Evolutionary conservation across 2,797 vertebrate genomes (phyloP), one percentile per base, ranked within the genome.

Genomic region (Botia kubotai): DNA sequence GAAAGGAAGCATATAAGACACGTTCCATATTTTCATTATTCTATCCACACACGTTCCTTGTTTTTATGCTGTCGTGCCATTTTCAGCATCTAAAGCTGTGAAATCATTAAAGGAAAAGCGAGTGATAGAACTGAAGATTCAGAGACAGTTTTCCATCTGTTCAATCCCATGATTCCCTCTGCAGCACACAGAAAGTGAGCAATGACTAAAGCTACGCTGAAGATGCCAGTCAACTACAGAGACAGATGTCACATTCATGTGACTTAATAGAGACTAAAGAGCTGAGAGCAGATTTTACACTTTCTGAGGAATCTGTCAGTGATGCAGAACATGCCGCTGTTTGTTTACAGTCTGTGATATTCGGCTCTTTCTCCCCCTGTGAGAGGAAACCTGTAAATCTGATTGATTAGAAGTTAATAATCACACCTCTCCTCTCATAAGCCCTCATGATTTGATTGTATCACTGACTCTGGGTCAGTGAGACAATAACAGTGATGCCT

Each of bases 111-210:
- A 6, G 52, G 1, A 21, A 14, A 23, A 48, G 26, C 29, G 29
- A 36, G 62, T 29, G n/a, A n/a, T 4, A 4, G 33, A 46, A 63
- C 7, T 21, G 62, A 33, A 80, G 53, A 75, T 66, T 48, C 63
- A 26, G 53, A 0, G 26, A 81, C 70, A 69, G 48, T 46, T 73
- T 50, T 66, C 53, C 79, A 81, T 69, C 70, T 67, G 67, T 53
- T 79, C 43, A 53, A 58, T 62, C 29, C 8, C 16, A 72, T 43
- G 36, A 80, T 67, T 75, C 66, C 75, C 69, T 72, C 33, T 74
- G 72, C 67, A 33, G 53, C 21, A 63, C 53, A 13, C 13, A 69
- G 48, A 23, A 62, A 26, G 10, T 17, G 2, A 4, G 62, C 63
- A 12, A 52, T 6, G 0, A 4, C 46, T 53, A 48, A 50, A 26